Evolutionary conservation across 1,140 invertebrate species (phyloP).

Genomic region (Drosophila cardini): DNA sequence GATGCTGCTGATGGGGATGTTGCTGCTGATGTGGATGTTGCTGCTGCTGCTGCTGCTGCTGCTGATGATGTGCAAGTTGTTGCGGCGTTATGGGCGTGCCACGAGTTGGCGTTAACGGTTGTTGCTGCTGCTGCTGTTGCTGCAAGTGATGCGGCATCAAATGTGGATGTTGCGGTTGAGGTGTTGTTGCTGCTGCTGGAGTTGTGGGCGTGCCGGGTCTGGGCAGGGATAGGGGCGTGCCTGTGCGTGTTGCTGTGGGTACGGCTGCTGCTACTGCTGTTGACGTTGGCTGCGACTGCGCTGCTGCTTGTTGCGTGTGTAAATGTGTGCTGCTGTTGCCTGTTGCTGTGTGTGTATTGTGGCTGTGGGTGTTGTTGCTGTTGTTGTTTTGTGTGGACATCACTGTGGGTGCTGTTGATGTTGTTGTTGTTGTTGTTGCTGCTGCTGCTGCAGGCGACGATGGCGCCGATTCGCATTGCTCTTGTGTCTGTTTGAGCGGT

Average conservation of each 20-base stretch:
- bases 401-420: conserved; percentile 22
- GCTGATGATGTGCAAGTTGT: conserved; percentile 49
- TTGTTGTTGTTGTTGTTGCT: conserved; percentile 24
- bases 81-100: conserved; percentile 37
- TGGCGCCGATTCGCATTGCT: conserved; percentile 64
- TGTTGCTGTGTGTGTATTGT: conserved; percentile 49
- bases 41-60: conserved; percentile 44
- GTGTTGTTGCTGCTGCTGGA: conserved; percentile 45
- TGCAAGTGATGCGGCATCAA: conserved; percentile 40
- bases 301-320: conserved; percentile 47
- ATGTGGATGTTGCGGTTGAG: conserved; percentile 47
- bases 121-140: conserved; percentile 45
- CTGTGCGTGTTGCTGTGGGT: conserved; percentile 45
- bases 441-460: conserved; percentile 46
- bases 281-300: conserved; percentile 27
- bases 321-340: conserved; percentile 49
- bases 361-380: conserved; percentile 18
- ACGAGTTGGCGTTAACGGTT: conserved; percentile 33
- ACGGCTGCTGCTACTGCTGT: conserved; percentile 5
- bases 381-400: conserved; percentile 12
- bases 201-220: conserved; percentile 65
- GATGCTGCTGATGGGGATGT: conserved; percentile 22
- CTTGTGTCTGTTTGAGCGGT: conserved; percentile 76
- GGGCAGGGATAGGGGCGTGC: conserved; percentile 29
- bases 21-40: conserved; percentile 28